Percentiles rank a stretch among this genome's conserved stretches.
Conservation (phyloP, 2,888 invertebrate genomes). For the Nomada ferruginata region DNA sequence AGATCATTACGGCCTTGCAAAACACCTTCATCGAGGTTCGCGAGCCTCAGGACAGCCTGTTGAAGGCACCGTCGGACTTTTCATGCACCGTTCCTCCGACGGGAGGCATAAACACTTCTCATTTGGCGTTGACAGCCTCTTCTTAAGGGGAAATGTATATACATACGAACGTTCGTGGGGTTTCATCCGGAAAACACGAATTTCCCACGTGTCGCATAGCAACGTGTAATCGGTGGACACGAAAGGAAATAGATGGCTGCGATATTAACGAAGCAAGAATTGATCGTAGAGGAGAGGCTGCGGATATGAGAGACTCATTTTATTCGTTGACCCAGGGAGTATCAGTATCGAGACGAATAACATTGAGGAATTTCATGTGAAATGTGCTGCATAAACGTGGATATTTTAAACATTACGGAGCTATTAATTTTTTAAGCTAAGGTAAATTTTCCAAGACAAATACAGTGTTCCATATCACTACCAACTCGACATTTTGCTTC, state of each 20-base stretch:
- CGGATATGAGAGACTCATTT: too few relatives aligned
- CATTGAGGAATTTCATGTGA: too few relatives aligned
- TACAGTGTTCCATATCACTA: too few relatives aligned
- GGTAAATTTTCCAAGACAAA: too few relatives aligned
- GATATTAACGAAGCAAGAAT: not conserved
- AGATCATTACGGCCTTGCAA: slow-evolving; percentile 53
- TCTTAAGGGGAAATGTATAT: slow-evolving; percentile 12
- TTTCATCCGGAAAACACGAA: not conserved
- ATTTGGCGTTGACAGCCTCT: slow-evolving; percentile 60
- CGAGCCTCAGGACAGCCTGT: slow-evolving; percentile 34
- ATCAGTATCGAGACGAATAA: too few relatives aligned
- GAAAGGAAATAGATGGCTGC: not conserved
- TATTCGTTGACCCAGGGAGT: too few relatives aligned
- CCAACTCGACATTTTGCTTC: too few relatives aligned
- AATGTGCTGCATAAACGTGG: too few relatives aligned
- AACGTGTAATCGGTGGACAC: not conserved
- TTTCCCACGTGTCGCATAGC: not conserved
- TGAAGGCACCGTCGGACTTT: slow-evolving; percentile 37
- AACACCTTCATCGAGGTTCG: slow-evolving; percentile 53
- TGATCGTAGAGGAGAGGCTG: not conserved
- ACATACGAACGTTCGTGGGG: not conserved
- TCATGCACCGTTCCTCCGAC: slow-evolving; percentile 40
- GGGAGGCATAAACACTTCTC: slow-evolving; percentile 55
- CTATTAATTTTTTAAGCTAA: too few relatives aligned
- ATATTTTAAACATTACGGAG: too few relatives aligned